Conservation (phyloP, 2,797 vertebrate genomes). For the Hydrocynus forskahlii region DNA sequence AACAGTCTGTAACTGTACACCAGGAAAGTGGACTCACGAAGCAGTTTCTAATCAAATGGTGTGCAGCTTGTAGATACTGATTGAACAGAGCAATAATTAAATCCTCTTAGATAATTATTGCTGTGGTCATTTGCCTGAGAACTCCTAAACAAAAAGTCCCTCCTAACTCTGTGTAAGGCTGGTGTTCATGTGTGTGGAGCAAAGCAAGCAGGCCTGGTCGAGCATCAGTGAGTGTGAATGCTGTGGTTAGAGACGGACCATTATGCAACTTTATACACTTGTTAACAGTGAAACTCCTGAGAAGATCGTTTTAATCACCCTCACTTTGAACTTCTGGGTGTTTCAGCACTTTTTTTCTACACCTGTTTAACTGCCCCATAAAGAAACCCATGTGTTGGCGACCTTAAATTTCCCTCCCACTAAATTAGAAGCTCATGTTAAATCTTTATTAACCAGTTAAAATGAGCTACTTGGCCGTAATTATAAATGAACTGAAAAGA, state of each 20-base stretch:
- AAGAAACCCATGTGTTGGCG: constrained; percentile 61
- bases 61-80: background rate
- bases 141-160: background rate
- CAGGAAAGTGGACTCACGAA: too few relatives aligned
- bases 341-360: constrained; percentile 51
- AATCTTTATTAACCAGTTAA: constrained; percentile 52
- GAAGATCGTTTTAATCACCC: constrained; percentile 37
- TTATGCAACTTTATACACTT: constrained; percentile 45
- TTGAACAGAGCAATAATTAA: background rate
- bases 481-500: constrained; percentile 29
- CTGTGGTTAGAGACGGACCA: constrained; percentile 17
- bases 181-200: constrained; percentile 19
- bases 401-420: constrained; percentile 60
- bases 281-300: constrained; percentile 42
- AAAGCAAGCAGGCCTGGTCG: constrained; percentile 26
- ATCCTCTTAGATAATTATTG: background rate
- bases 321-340: constrained; percentile 57
- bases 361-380: constrained; percentile 66
- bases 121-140: background rate
- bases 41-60: background rate
- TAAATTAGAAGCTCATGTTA: constrained; percentile 53
- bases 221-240: constrained; percentile 26
- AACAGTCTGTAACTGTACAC: too few relatives aligned
- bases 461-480: constrained; percentile 42
- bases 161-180: constrained; percentile 23